Base-by-base conservation (phyloP, 1,140 invertebrate genomes). In the Sycophila sp. region DNA sequence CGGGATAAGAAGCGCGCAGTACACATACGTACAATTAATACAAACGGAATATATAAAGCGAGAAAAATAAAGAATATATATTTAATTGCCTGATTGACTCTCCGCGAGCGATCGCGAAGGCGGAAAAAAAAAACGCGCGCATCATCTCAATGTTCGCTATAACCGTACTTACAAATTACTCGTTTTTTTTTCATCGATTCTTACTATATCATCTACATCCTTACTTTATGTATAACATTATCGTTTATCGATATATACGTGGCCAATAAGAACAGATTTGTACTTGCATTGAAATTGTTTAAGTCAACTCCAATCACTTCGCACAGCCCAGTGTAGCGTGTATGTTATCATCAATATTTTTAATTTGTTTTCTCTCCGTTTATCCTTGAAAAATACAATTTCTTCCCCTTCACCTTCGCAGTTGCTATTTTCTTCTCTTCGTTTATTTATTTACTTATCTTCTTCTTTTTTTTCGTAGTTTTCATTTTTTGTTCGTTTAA, bases 261-360 rank as follows among this genome's bases (percentile, higher is more conserved):
- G 83, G 83, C 83, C 84, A 85, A 86, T 85, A 85, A 86, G 83
- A 86, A 85, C 83, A 85, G 83, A 84, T 86, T 86, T 86, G 84
- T 86, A 86, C 84, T 86, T 85, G 84, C 80, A 86, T 85, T 86
- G 81, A 85, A 86, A 85, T 86, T 84, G 82, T 86, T 69, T 85
- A 85, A 85, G 83, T 84, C 79, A 85, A 84, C 82, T 86, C 82
- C 83, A 85, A 85, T 85, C 81, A 85, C 81, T 83, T 85, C 80
- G 82, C 84, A 86, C 84, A 86, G 84, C 84, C 84, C 82, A 83
- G 83, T 85, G 85, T 84, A 85, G 81, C 80, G 80, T 84, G 82
- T 85, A 82, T 83, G 80, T 83, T 84, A 78, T 80, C 73, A 77
- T 80, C 47, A 76, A 71, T 77, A 78, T 82, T 80, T 83, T 83